Base-by-base conservation (phyloP, 2,113 vertebrate genomes). In the Alosa alosa region DNA sequence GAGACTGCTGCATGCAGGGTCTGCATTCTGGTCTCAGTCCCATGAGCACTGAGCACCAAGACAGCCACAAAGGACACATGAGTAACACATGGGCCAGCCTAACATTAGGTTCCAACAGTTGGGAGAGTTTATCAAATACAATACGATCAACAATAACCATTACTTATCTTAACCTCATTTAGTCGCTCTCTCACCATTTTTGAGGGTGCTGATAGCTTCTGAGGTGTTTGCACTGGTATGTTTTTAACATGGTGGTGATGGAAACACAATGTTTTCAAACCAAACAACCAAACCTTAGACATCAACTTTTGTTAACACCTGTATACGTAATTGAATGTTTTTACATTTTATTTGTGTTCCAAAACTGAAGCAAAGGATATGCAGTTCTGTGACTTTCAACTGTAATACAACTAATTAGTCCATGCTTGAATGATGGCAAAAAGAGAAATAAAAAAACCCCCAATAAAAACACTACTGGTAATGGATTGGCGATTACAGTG, bases 371-470 rank as follows among this genome's bases (percentile, higher is more conserved):
- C n/a, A 72, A 72, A 31, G 36, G 36, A 78, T 78, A 41, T 39
- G 72, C 72, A 78, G 11, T 17, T 78, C 10, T 78, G 25, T 78
- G 72, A 78, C 72, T 36, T 11, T 39, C 13, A 78, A 36, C 15
- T 78, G 72, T 18, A 41, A 36, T 78, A 36, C 72, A 78, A 78
- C 11, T 78, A 78, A 36, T 75, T 75, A 0, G 25, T 78, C 25
- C 36, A 78, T 78, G 72, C 31, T 78, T 78, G n/a, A 68, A 68
- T 68, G 15, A 78, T 78, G 72, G 36, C 31, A 78, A 78, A 78
- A 39, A 36, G 25, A 68, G 36, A n/a, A n/a, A n/a, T n/a, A n/a
- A n/a, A n/a, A 78, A 78, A 39, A 17, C 39, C 41, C 72, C 25
- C 36, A 10, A 31, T 39, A 78, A 78, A 72, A 39, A 20, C 55